These are phyloP conservation scores for Ancistrus triradiatus DNA, from an alignment of 2,113 vertebrate species.

Conservation along the genomic window DNA sequence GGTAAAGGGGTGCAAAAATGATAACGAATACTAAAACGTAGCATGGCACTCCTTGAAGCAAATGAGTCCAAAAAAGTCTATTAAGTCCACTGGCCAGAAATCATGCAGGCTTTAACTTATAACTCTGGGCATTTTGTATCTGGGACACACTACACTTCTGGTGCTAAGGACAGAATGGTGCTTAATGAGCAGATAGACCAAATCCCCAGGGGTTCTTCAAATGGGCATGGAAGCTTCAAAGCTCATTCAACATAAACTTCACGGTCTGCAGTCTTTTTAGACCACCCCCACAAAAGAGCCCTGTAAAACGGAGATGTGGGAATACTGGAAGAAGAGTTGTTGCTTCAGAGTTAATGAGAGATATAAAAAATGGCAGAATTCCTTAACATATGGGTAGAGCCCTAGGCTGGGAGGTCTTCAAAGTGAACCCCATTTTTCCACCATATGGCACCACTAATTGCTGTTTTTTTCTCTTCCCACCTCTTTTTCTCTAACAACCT, in stretches of 20 bases:
- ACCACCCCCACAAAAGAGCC: constrained; percentile 43
- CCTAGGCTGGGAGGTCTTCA: constrained; percentile 68
- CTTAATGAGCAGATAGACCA: not conserved
- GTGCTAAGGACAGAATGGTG: not conserved
- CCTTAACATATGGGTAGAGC: constrained; percentile 67
- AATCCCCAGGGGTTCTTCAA: not conserved
- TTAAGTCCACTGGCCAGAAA: no score
- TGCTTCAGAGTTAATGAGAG: constrained; percentile 58
- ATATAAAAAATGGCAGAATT: constrained; percentile 63
- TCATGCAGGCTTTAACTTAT: constrained; percentile 8
- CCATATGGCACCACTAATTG: constrained; percentile 78
- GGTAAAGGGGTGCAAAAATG: no score
- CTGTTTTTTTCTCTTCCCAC: constrained; percentile 49
- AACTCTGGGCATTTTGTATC: not conserved
- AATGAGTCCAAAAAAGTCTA: no score
- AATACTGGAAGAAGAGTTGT: constrained; percentile 40
- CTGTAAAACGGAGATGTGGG: constrained; percentile 39
- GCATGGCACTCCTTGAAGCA: no score
- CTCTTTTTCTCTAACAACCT: constrained; percentile 22
- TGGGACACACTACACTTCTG: not conserved
- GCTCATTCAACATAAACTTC: no score
- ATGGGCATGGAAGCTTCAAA: not conserved
- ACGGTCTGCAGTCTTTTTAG: constrained; percentile 6
- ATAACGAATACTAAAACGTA: no score
- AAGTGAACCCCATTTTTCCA: constrained; percentile 56